phyloP scores from a whole-genome alignment of 2,113 vertebrate species.

The Dasypus novemcinctus region DNA sequence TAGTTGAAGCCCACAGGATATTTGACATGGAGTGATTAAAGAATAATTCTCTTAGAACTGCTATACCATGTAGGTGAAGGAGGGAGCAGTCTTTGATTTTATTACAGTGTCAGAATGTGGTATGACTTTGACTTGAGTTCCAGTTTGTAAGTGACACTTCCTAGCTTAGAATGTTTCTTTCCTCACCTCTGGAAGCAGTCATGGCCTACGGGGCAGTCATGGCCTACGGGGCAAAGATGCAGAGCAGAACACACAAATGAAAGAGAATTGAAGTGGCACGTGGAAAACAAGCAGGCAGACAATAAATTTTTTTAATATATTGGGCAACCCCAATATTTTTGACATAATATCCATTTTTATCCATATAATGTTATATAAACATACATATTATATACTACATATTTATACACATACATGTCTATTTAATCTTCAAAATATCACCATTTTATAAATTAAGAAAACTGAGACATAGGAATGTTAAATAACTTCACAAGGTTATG shows the following conservation, averaged over 20 bases:
- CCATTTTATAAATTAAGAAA: slow-evolving; percentile 5
- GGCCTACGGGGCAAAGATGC: neutral
- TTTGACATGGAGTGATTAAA: neutral
- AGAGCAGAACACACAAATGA: neutral
- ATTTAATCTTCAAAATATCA: neutral
- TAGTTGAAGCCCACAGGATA: neutral
- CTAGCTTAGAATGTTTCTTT: neutral
- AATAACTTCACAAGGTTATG: neutral
- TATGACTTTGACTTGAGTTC: neutral
- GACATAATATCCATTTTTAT: neutral
- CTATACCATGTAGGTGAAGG: neutral
- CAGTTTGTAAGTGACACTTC: neutral
- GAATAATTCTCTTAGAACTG: neutral
- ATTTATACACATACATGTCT: neutral
- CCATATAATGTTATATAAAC: neutral
- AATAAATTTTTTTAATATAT: neutral
- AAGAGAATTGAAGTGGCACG: neutral
- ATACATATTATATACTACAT: neutral
- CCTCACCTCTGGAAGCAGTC: neutral
- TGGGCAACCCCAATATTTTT: neutral
- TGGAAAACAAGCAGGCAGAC: neutral
- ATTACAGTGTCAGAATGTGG: neutral
- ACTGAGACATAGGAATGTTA: neutral
- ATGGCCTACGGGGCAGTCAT: neutral
- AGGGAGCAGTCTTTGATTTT: neutral